A percentile compares a stretch with the other conserved stretches of the same genome.
Conservation (phyloP, 1,140 invertebrate genomes). For the Sarcophaga bullata region DNA sequence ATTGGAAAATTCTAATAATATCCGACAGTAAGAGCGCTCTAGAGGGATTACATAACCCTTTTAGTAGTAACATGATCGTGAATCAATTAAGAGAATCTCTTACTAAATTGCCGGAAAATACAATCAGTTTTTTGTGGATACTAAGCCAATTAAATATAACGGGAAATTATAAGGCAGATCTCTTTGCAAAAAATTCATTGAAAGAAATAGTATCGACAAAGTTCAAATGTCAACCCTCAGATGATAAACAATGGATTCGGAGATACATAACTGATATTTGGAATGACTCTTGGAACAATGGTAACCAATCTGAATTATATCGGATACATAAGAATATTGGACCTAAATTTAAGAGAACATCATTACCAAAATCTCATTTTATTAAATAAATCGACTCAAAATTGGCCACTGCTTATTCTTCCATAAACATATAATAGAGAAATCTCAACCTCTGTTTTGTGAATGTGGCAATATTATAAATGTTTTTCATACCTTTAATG, state of each 20-base stretch:
- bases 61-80: background rate
- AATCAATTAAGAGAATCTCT: background rate
- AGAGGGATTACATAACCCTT: background rate
- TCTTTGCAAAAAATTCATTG: background rate
- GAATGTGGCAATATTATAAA: too few species aligned
- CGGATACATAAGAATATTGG: too few species aligned
- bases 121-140: background rate
- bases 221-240: background rate
- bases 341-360: too few species aligned
- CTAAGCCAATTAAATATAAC: background rate
- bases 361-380: too few species aligned
- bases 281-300: too few species aligned
- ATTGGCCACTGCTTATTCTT: too few species aligned
- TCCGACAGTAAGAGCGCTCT: constrained; percentile 2
- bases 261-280: too few species aligned
- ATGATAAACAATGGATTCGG: background rate
- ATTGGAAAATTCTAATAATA: background rate
- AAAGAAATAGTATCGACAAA: background rate
- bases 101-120: background rate
- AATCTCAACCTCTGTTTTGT: too few species aligned
- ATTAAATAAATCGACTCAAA: too few species aligned
- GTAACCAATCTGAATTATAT: too few species aligned
- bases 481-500: too few species aligned
- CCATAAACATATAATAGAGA: too few species aligned
- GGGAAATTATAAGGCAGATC: background rate